A percentile compares a stretch with the other conserved stretches of the same genome.
phyloP scores from a whole-genome alignment of 2,797 vertebrate species.

The Acridotheres tristis region DNA sequence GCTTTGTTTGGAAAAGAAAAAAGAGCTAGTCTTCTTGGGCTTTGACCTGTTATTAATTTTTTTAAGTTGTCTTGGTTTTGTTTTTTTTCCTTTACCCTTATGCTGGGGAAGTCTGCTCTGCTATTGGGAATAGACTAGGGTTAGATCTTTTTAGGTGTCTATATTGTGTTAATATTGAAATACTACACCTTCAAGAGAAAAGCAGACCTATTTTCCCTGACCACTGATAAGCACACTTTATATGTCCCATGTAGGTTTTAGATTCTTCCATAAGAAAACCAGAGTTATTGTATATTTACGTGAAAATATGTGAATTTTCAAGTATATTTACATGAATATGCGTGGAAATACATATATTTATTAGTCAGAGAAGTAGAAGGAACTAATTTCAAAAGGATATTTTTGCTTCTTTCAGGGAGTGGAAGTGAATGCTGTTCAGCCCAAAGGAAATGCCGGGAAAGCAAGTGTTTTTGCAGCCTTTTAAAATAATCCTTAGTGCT shows the following conservation, averaged over 20 bases:
- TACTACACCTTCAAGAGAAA: background rate
- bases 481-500: background rate
- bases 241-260: background rate
- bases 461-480: background rate
- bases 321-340: too few relatives aligned
- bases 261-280: background rate
- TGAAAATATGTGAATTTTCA: too few relatives aligned
- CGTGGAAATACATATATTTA: background rate
- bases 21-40: background rate
- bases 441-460: background rate
- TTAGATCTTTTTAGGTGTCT: background rate
- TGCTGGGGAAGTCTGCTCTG: background rate
- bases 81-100: background rate
- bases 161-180: background rate
- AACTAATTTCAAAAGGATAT: background rate
- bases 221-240: background rate
- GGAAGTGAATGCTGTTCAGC: background rate
- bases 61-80: rapidly evolving
- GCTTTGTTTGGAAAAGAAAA: background rate
- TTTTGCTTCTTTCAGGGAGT: background rate
- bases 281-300: background rate
- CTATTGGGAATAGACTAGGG: background rate
- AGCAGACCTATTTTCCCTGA: background rate
- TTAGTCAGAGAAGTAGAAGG: background rate
- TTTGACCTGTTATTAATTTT: background rate